phyloP scores from a whole-genome alignment of 1,140 invertebrate species.

The Diploscapter pachys region DNA sequence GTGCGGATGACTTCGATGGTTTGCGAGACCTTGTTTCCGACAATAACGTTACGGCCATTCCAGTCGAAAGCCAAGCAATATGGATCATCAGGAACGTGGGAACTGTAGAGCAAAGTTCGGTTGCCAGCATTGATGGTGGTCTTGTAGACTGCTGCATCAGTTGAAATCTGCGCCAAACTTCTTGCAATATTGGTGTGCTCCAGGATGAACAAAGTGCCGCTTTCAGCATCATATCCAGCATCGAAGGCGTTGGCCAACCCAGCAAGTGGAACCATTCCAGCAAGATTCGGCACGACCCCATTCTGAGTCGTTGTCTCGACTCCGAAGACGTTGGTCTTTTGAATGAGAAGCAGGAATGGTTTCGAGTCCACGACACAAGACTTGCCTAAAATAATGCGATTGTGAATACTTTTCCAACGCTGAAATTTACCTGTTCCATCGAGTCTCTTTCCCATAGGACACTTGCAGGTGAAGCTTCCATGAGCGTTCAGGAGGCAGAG shows the following conservation, averaged over 20 bases:
- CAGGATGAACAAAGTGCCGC: constrained; percentile 64
- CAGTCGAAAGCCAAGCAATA: constrained; percentile 90
- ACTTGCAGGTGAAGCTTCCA: constrained; percentile 73
- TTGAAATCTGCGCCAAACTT: constrained; percentile 63
- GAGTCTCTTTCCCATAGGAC: constrained; percentile 80
- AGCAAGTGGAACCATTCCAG: constrained; percentile 71
- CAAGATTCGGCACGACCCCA: constrained; percentile 44
- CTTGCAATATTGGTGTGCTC: constrained; percentile 52
- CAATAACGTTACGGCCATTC: constrained; percentile 88
- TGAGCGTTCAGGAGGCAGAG: constrained; percentile 73
- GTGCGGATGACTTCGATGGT: constrained; percentile 81
- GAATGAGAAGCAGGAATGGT: constrained; percentile 83
- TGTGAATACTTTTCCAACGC: too few species aligned
- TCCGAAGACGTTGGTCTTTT: constrained; percentile 67
- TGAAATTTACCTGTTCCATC: constrained; percentile 41
- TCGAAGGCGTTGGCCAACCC: constrained; percentile 82
- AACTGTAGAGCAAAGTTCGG: constrained; percentile 71
- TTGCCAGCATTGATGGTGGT: constrained; percentile 78
- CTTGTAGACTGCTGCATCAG: constrained; percentile 50
- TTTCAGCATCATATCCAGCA: constrained; percentile 83
- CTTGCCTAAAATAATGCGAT: too few species aligned
- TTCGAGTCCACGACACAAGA: constrained; percentile 58
- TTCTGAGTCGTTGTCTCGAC: constrained; percentile 42
- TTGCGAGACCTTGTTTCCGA: constrained; percentile 83
- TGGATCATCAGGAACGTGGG: constrained; percentile 81